Conservation (phyloP, 2,888 invertebrate genomes). For the Chloroclystis v-ata region DNA sequence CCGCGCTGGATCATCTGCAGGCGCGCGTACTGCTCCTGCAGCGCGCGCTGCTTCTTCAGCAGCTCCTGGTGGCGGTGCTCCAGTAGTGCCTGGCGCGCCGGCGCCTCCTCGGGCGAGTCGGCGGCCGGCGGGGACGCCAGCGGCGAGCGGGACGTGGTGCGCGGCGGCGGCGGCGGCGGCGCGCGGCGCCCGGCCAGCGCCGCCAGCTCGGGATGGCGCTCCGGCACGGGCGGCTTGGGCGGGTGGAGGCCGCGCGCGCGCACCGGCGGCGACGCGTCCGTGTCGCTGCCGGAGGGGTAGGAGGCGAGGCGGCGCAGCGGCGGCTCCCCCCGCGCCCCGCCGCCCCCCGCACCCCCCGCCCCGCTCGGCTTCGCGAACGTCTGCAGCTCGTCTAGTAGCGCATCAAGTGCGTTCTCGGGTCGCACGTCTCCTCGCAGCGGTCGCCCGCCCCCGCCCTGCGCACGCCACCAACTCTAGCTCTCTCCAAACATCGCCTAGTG, state of each 20-base stretch:
- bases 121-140: conserved; percentile 89
- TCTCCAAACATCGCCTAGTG: conserved; percentile 36
- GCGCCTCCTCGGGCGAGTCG: conserved; percentile 47
- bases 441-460: conserved; percentile 64
- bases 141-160: conserved; percentile 92
- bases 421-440: conserved; percentile 68
- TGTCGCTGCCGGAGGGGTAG: conserved; percentile 91
- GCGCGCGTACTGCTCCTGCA: conserved; percentile 94
- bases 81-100: conserved; percentile 82
- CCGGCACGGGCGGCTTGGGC: conserved; percentile 88
- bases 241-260: conserved; percentile 79
- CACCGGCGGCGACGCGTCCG: conserved; percentile 86
- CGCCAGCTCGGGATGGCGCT: conserved; percentile 87
- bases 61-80: conserved; percentile 94
- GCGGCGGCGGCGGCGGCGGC: conserved; percentile 93
- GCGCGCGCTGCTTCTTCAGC: conserved; percentile 89
- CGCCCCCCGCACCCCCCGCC: conserved; percentile 26
- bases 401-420: conserved; percentile 98
- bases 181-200: conserved; percentile 82
- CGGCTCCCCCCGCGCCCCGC: conserved; percentile 63
- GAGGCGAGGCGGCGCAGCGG: conserved; percentile 87
- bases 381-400: conserved; percentile 95
- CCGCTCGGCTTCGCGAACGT: conserved; percentile 87
- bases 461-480: conserved; percentile 65
- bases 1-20: conserved; percentile 91